These are phyloP conservation scores for Agrenia bidenticulata DNA, from an alignment of 2,888 invertebrate species.

Conservation along the genomic window DNA sequence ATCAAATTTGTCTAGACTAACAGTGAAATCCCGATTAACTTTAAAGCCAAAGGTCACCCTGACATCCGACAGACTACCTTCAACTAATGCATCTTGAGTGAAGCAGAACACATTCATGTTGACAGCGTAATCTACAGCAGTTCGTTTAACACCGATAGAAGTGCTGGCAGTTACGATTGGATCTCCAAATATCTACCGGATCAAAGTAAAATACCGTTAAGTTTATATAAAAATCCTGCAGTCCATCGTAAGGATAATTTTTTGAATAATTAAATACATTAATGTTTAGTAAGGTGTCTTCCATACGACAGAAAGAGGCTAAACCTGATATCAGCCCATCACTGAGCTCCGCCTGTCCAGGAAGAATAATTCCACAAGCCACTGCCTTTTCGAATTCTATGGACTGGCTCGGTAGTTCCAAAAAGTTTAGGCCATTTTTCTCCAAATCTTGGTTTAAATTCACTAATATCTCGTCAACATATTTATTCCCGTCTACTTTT, in stretches of 20 bases:
- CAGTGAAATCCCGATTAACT: neutral
- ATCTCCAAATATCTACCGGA: constrained; percentile 1
- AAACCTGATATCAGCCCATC: neutral
- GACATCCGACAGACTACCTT: constrained; percentile 1
- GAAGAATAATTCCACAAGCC: constrained; percentile 2
- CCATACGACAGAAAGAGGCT: constrained; percentile 6
- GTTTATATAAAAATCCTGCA: no score
- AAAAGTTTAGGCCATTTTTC: neutral
- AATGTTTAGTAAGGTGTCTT: neutral
- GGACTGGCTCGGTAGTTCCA: neutral
- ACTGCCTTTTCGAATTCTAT: constrained; percentile 7
- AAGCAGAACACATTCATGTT: neutral
- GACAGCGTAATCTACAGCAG: neutral
- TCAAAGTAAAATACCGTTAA: no score
- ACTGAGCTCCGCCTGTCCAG: neutral
- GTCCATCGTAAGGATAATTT: neutral
- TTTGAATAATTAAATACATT: neutral
- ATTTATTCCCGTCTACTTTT: constrained; percentile 1
- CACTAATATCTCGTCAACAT: neutral
- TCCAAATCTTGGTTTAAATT: neutral
- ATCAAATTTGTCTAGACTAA: neutral
- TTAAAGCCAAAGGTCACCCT: neutral
- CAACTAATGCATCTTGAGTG: constrained; percentile 5
- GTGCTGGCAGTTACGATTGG: neutral
- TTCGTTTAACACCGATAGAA: neutral